phyloP scores from a whole-genome alignment of 2,797 vertebrate species.

The Malacoraja senta region DNA sequence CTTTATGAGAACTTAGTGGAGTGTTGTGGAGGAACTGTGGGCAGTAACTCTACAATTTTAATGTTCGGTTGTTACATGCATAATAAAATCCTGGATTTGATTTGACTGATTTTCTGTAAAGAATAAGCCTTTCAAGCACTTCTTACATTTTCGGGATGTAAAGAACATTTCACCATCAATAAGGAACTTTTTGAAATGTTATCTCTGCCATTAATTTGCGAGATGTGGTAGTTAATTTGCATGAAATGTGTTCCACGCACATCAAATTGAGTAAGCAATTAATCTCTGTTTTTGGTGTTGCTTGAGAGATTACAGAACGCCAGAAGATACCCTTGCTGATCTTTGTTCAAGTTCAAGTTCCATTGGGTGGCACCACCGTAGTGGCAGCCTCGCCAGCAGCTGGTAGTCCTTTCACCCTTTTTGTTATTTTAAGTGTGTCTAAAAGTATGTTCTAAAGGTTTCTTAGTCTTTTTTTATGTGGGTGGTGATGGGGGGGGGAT shows the following conservation, averaged over 20 bases:
- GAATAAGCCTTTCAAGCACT: neutral
- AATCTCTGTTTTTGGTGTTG: neutral
- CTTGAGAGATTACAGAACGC: neutral
- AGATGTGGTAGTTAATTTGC: neutral
- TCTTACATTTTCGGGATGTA: neutral
- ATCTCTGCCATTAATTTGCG: neutral
- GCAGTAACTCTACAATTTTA: neutral
- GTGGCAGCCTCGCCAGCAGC: too few species aligned
- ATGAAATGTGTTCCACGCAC: neutral
- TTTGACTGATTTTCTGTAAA: neutral
- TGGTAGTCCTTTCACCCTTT: too few species aligned
- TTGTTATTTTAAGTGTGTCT: too few species aligned
- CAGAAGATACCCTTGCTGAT: neutral
- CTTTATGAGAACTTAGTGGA: neutral
- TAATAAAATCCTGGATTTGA: neutral
- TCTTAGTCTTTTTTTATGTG: too few species aligned
- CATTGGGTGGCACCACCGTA: too few species aligned
- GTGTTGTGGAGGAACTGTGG: neutral
- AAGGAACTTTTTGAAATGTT: neutral
- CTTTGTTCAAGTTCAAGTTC: neutral
- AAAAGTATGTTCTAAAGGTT: too few species aligned
- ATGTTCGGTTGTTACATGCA: neutral
- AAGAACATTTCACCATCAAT: neutral
- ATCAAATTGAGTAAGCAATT: neutral
- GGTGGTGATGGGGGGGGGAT: too few species aligned